Conservation (phyloP, 2,888 invertebrate species). For the Macaria liturata region DNA sequence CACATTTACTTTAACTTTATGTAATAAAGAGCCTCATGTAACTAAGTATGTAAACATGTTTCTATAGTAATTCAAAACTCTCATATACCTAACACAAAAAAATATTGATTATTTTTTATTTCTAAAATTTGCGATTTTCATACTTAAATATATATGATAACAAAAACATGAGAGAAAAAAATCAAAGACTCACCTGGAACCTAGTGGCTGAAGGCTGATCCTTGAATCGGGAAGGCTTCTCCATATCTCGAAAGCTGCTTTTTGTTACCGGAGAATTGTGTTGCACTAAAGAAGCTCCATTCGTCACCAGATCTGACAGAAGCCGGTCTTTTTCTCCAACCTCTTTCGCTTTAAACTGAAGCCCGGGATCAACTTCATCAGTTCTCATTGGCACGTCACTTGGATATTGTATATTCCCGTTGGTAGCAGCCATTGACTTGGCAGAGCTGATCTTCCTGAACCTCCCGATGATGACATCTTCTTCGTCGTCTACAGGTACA, state of each 20-base stretch:
- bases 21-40: too few species aligned
- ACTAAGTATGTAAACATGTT: too few species aligned
- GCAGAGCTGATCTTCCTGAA: constrained; percentile 80
- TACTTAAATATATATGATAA: too few species aligned
- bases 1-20: too few species aligned
- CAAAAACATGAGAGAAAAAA: too few species aligned
- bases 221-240: constrained; percentile 85
- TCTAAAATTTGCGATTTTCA: too few species aligned
- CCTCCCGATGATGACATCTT: constrained; percentile 77
- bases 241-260: constrained; percentile 85
- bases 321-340: constrained; percentile 60
- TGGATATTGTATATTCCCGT: constrained; percentile 75
- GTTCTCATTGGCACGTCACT: constrained; percentile 53
- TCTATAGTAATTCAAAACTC: too few species aligned
- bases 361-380: constrained; percentile 67
- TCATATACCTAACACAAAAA: too few species aligned
- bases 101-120: too few species aligned
- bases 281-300: constrained; percentile 46
- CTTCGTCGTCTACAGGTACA: constrained; percentile 63
- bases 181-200: constrained; percentile 75
- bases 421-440: constrained; percentile 80
- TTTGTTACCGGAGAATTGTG: constrained; percentile 70
- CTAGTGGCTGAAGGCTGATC: constrained; percentile 84
- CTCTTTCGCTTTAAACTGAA: constrained; percentile 63
- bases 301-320: constrained; percentile 48